Conservation (phyloP, 2,113 vertebrate genomes). For the Hypocryptadius cinnamomeus region DNA sequence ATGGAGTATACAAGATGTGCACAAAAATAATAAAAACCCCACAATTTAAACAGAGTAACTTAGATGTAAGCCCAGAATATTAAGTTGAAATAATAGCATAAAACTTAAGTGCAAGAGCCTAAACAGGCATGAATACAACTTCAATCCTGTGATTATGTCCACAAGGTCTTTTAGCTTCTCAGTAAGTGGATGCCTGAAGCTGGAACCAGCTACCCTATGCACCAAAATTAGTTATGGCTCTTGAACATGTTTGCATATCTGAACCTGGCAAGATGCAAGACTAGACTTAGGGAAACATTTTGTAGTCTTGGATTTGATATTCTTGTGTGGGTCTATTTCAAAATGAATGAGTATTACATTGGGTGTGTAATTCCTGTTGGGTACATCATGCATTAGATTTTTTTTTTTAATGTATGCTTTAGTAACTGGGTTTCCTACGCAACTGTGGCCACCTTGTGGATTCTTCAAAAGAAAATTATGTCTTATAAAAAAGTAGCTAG, state of each 20-base stretch:
- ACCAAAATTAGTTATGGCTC: background rate
- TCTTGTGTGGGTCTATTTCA: background rate
- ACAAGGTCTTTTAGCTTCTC: background rate
- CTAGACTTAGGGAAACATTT: background rate
- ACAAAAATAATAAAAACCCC: background rate
- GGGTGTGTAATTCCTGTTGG: background rate
- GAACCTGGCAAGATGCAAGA: background rate
- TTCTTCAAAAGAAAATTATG: background rate
- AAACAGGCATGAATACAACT: background rate
- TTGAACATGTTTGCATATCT: background rate
- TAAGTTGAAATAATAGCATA: background rate
- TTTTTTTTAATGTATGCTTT: background rate
- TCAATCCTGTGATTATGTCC: background rate
- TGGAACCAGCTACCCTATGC: background rate
- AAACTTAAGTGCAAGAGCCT: background rate
- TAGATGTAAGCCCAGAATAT: background rate
- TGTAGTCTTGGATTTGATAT: background rate
- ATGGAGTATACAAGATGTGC: background rate
- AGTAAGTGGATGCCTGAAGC: background rate
- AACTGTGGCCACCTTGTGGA: constrained; percentile 40
- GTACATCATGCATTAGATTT: background rate
- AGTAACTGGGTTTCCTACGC: background rate
- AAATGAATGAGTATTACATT: background rate
- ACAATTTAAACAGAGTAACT: background rate
- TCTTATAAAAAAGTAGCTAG: background rate